phyloP scores from a whole-genome alignment of 2,113 vertebrate genomes.

The Romanogobio albipinnatus region DNA sequence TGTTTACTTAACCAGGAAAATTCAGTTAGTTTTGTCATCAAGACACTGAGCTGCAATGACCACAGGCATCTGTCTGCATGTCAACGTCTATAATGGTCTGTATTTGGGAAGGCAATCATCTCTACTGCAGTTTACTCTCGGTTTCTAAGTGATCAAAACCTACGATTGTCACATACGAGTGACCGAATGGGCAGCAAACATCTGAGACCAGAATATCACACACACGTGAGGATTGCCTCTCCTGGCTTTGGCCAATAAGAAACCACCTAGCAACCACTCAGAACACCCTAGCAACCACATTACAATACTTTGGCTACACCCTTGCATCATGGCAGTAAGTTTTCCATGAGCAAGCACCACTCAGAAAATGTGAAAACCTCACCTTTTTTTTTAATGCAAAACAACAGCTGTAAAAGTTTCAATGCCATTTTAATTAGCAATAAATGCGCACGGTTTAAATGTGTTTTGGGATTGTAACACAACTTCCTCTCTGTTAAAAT shows the following conservation, averaged over 20 bases:
- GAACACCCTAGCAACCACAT: neutral
- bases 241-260: neutral
- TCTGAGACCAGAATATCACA: neutral
- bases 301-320: neutral
- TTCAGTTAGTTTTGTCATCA: too few relatives aligned
- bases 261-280: neutral
- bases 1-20: too few relatives aligned
- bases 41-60: too few relatives aligned
- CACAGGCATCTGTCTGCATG: too few relatives aligned
- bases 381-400: neutral
- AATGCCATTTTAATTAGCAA: constrained; percentile 1
- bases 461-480: neutral
- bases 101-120: neutral
- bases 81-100: neutral
- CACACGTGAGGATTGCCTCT: neutral
- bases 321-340: neutral
- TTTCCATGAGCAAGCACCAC: neutral
- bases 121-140: neutral
- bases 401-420: neutral
- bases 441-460: neutral
- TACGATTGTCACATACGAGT: neutral
- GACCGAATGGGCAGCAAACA: neutral
- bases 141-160: too few relatives aligned
- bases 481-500: constrained; percentile 19
- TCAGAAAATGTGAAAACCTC: neutral